phyloP scores from a whole-genome alignment of 1,140 invertebrate species.

The Oncopeltus fasciatus region DNA sequence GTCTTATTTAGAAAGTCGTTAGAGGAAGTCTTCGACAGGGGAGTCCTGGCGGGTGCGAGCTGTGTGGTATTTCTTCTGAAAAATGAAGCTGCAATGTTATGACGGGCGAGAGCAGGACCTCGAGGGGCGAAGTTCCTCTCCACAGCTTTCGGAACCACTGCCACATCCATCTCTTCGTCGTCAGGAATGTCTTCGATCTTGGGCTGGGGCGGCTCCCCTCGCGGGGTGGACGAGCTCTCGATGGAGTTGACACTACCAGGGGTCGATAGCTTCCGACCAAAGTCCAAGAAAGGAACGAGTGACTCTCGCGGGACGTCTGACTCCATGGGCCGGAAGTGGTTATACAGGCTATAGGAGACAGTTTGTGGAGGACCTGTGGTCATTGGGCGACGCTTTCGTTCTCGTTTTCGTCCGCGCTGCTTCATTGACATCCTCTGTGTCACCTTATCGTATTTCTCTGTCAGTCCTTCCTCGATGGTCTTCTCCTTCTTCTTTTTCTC shows the following conservation, averaged over 20 bases:
- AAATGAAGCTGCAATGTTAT: not conserved
- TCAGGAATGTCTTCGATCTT: conserved; percentile 15
- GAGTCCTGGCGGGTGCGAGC: not conserved
- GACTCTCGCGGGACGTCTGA: conserved; percentile 21
- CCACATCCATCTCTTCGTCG: conserved; percentile 24
- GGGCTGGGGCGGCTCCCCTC: not conserved
- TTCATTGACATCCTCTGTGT: conserved; percentile 13
- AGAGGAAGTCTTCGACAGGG: not conserved
- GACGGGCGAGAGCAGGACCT: not conserved
- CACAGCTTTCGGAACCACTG: conserved; percentile 14
- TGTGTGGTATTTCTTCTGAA: not conserved
- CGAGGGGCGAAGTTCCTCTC: conserved; percentile 19
- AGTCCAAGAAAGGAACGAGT: conserved; percentile 24
- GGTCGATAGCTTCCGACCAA: conserved; percentile 22
- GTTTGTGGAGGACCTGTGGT: conserved; percentile 19
- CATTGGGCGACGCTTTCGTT: conserved; percentile 2
- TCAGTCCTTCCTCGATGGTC: not conserved
- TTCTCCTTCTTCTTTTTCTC: not conserved
- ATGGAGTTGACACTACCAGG: conserved; percentile 21
- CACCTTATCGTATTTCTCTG: conserved; percentile 14
- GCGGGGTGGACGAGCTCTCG: conserved; percentile 18
- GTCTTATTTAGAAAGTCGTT: conserved; percentile 5
- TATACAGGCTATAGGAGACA: conserved; percentile 22
- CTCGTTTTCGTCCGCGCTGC: conserved; percentile 6
- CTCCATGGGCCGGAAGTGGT: conserved; percentile 22